phyloP scores from a whole-genome alignment of 1,140 invertebrate genomes.

The Neodiprion pinetum region DNA sequence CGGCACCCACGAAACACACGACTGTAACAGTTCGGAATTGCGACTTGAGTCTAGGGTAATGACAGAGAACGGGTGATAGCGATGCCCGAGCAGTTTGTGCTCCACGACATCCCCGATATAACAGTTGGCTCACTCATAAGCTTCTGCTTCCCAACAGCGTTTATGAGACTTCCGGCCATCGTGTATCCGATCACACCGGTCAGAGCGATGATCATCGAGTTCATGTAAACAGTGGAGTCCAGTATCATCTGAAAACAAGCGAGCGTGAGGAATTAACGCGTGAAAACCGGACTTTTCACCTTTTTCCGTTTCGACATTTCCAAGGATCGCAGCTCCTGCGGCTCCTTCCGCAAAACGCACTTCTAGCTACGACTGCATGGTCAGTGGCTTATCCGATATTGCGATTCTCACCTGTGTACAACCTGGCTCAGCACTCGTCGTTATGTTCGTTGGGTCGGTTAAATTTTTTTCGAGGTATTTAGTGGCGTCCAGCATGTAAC shows the following conservation, averaged over 20 bases:
- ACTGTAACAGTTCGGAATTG: slow-evolving; percentile 69
- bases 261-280: not conserved
- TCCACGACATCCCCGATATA: not conserved
- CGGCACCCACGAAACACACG: slow-evolving; percentile 48
- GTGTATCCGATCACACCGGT: slow-evolving; percentile 55
- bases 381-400: no score
- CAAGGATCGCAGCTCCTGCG: no score
- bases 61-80: not conserved
- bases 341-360: not conserved
- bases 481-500: slow-evolving; percentile 38
- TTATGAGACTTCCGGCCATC: slow-evolving; percentile 54
- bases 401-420: not conserved
- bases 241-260: slow-evolving; percentile 38
- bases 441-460: slow-evolving; percentile 15
- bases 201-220: slow-evolving; percentile 57
- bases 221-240: slow-evolving; percentile 51
- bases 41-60: slow-evolving; percentile 43
- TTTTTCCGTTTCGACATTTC: no score
- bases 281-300: no score
- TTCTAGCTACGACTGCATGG: no score
- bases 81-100: not conserved
- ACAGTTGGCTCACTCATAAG: slow-evolving; percentile 43
- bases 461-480: slow-evolving; percentile 21
- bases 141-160: slow-evolving; percentile 51
- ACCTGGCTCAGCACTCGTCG: not conserved